Conservation (phyloP, 2,797 vertebrate species). For the Neosilurus mollespiculum region DNA sequence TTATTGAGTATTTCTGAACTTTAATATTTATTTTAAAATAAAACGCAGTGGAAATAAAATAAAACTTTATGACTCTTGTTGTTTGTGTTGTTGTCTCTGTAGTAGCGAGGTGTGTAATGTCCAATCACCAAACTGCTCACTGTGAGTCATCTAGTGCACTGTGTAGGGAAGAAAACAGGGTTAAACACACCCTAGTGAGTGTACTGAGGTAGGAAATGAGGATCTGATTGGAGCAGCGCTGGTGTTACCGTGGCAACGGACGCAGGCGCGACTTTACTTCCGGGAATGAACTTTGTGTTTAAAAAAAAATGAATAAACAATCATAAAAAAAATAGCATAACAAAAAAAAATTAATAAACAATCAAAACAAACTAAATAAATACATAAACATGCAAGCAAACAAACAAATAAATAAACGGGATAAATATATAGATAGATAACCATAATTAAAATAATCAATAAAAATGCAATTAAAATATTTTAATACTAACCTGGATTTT, state of each 20-base stretch:
- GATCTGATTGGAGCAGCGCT: neutral
- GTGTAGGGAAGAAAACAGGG: neutral
- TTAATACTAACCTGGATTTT: no score
- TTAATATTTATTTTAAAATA: neutral
- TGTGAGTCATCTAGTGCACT: neutral
- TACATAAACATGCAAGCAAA: no score
- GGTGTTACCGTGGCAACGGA: neutral
- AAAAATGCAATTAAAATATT: no score
- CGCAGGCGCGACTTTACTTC: neutral
- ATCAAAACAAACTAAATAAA: no score
- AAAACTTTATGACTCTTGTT: neutral
- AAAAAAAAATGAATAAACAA: neutral
- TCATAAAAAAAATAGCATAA: no score
- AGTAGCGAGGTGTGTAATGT: no score
- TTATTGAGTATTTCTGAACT: neutral
- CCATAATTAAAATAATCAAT: neutral
- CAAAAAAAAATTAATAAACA: neutral
- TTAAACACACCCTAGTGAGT: neutral
- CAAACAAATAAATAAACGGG: neutral
- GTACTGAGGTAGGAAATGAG: neutral
- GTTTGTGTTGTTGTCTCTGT: neutral
- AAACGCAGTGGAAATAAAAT: neutral
- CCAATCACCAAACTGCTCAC: neutral
- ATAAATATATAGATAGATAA: neutral
- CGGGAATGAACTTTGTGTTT: neutral